Percentiles rank a stretch among this genome's conserved stretches.
Evolutionary conservation across 2,113 vertebrate species (phyloP).

Genomic region (Leucoraja erinaceus): DNA sequence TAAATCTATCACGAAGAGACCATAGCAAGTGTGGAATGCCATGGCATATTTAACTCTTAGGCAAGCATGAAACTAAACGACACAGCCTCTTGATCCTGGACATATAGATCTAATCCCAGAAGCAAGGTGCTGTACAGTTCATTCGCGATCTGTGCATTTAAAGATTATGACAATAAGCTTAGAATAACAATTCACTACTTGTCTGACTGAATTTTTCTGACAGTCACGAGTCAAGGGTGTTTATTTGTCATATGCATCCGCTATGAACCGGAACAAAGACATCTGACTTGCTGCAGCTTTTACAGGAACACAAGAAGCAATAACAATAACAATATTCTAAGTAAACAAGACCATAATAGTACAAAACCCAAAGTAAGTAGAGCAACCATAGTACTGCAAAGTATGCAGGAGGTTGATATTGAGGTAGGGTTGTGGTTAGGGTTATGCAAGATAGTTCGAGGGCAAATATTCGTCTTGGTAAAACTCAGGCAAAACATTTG

Average conservation of each 20-base stretch:
- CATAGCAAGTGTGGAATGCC: neutral
- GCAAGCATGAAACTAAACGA: conserved; percentile 6
- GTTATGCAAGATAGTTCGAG: too few species aligned
- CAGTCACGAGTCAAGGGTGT: too few species aligned
- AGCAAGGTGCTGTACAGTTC: neutral
- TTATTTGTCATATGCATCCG: too few species aligned
- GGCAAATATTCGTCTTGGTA: neutral
- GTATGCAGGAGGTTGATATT: too few species aligned
- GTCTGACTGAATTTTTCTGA: neutral
- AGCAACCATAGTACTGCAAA: too few species aligned
- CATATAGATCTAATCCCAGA: neutral
- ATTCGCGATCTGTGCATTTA: neutral
- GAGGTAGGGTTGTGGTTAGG: too few species aligned
- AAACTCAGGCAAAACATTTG: neutral
- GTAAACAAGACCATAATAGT: too few species aligned
- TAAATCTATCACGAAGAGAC: neutral
- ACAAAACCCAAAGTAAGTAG: too few species aligned
- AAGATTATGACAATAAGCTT: neutral
- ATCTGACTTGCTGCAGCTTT: too few species aligned
- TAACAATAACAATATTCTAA: too few species aligned
- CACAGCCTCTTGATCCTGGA: neutral
- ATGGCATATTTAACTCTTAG: neutral
- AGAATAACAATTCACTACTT: neutral
- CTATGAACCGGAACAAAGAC: too few species aligned
- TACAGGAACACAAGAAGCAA: too few species aligned